Evolutionary conservation across 1,140 invertebrate genomes (phyloP).

Genomic region (Propsilocerus akamusi): DNA sequence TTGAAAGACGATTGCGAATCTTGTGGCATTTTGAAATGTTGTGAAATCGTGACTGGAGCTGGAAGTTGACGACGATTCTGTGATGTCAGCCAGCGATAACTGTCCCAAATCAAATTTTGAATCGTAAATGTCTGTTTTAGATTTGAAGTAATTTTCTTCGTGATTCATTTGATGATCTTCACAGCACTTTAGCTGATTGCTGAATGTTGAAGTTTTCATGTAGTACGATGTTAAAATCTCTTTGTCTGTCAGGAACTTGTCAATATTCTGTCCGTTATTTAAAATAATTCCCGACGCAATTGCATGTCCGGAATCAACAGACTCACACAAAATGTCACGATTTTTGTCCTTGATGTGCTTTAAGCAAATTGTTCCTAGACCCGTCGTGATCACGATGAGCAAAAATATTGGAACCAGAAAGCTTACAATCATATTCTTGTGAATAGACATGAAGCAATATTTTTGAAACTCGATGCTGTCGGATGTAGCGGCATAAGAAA

Average conservation of each 20-base stretch:
- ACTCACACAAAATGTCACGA: slow-evolving; percentile 6
- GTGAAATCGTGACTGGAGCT: slow-evolving; percentile 5
- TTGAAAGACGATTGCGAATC: slow-evolving; percentile 32
- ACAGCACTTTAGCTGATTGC: slow-evolving; percentile 6
- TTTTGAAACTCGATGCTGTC: slow-evolving; percentile 45
- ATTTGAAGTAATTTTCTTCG: neutral
- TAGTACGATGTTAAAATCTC: neutral
- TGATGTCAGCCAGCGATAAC: slow-evolving; percentile 21
- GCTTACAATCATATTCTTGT: slow-evolving; percentile 48
- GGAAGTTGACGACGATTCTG: slow-evolving; percentile 13
- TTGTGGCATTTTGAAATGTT: slow-evolving; percentile 7
- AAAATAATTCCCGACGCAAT: neutral
- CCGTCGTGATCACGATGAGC: slow-evolving; percentile 38
- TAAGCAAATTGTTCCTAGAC: slow-evolving; percentile 22
- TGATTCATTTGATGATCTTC: neutral
- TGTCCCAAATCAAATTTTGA: slow-evolving; percentile 13
- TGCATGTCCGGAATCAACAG: neutral
- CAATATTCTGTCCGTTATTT: slow-evolving; percentile 2
- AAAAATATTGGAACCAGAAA: slow-evolving; percentile 47
- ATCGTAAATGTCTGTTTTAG: slow-evolving; percentile 7
- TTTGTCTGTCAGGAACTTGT: neutral
- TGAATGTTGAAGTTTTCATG: neutral
- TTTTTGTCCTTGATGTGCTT: slow-evolving; percentile 4
- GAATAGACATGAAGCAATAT: slow-evolving; percentile 54
- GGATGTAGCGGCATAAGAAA: slow-evolving; percentile 37